These are phyloP conservation scores for Microcebus griseorufus DNA, from an alignment of 2,113 vertebrate species.

Conservation along the genomic window DNA sequence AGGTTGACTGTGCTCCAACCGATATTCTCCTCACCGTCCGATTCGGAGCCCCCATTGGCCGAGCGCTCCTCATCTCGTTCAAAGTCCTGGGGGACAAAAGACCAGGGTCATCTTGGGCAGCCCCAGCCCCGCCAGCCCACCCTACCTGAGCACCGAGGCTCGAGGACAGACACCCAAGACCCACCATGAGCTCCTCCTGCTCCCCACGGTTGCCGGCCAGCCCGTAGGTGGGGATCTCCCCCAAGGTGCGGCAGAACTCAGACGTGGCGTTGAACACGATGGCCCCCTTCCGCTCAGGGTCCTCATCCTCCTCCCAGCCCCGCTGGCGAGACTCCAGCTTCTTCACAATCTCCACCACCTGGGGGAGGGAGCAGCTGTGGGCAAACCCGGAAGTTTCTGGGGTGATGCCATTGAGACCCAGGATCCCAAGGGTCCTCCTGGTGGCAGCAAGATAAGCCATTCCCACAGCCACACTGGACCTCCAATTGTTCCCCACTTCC, in stretches of 20 bases:
- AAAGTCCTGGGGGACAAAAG: slow-evolving; percentile 85
- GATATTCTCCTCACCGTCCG: slow-evolving; percentile 91
- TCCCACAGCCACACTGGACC: neutral
- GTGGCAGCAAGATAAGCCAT: neutral
- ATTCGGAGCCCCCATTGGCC: slow-evolving; percentile 87
- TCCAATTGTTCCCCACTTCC: neutral
- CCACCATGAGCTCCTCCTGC: slow-evolving; percentile 93
- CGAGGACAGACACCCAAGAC: neutral
- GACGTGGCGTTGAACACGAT: slow-evolving; percentile 95
- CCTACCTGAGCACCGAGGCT: neutral
- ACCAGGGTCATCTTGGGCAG: neutral
- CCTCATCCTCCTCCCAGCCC: slow-evolving; percentile 82
- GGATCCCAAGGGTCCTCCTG: neutral
- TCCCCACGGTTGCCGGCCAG: slow-evolving; percentile 94
- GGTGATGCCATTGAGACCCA: slow-evolving; percentile 24
- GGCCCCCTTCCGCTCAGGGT: slow-evolving; percentile 89
- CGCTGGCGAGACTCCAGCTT: slow-evolving; percentile 70
- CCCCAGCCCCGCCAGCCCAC: fast-evolving
- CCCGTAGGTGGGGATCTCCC: slow-evolving; percentile 95
- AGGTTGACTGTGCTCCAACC: slow-evolving; percentile 95
- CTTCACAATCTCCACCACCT: slow-evolving; percentile 81
- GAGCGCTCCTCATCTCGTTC: slow-evolving; percentile 90
- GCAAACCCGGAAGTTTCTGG: slow-evolving; percentile 67
- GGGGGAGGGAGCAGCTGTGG: slow-evolving; percentile 69
- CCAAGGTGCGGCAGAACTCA: slow-evolving; percentile 94